A percentile compares a stretch with the other conserved stretches of the same genome.
Evolutionary conservation across 1,140 invertebrate genomes (phyloP).

Genomic region (Pseudomyrmex cubaensis): DNA sequence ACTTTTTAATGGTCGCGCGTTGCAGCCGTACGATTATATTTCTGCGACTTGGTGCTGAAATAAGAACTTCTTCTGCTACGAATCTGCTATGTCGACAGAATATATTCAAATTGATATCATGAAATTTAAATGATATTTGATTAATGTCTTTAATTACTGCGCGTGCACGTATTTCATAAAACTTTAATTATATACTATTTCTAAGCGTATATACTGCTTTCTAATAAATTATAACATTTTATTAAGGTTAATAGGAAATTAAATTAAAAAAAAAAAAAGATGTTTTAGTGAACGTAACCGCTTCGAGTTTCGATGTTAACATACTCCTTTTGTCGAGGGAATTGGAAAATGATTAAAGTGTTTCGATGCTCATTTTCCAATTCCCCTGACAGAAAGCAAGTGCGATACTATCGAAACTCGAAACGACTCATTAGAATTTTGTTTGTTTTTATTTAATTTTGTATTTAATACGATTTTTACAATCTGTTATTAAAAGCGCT

Average conservation of each 20-base stretch:
- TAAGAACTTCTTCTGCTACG: not conserved
- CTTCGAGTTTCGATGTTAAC: not conserved
- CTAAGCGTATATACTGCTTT: no score
- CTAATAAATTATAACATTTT: not conserved
- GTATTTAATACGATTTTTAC: no score
- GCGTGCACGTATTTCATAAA: no score
- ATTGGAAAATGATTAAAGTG: not conserved
- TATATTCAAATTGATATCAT: not conserved
- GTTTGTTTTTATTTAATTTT: no score
- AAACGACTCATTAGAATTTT: no score
- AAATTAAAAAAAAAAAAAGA: not conserved
- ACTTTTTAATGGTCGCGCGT: conserved; percentile 42
- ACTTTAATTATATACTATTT: no score
- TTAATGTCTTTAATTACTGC: not conserved
- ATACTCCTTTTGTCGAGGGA: not conserved
- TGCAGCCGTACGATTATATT: conserved; percentile 35
- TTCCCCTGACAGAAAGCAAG: no score
- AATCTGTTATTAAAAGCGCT: no score
- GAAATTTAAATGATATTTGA: not conserved
- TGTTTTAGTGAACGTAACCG: no score
- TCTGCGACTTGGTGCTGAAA: not conserved
- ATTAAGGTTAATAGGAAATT: not conserved
- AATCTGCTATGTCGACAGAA: not conserved
- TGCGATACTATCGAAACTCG: no score
- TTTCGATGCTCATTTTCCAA: not conserved